Base-by-base conservation (phyloP, 2,113 vertebrate genomes). In the Centropus bengalensis region DNA sequence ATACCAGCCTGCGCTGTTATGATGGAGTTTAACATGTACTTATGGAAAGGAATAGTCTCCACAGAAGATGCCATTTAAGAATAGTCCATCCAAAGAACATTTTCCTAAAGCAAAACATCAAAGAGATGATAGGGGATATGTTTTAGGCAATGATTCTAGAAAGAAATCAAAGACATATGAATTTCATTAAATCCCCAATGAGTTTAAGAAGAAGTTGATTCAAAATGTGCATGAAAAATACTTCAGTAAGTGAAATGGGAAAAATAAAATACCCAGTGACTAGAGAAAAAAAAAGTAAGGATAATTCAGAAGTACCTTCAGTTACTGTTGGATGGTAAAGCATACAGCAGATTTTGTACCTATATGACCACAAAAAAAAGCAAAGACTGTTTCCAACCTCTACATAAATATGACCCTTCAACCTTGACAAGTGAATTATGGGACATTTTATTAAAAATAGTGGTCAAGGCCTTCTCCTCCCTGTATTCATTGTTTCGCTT, bases 71-170 rank as follows among this genome's bases (percentile, higher is more conserved):
- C 75, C 83, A 86, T 86, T 91, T 94, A 96, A 95, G 90, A 93
- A 74, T 3, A 95, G 83, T 60, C 91, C 92, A 94, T 89, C 94
- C 94, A 90, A 77, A 81, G 82, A 94, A 91, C 32, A 89, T 84
- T 95, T 36, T 91, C 81, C 86, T 95, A 84, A 94, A 96, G 95
- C 71, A 79, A 84, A 94, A 92, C 94, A 94, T 96, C 96, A 97
- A 96, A 96, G 90, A 82, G 28, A 77, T 56, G 62, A 33, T 92
- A 91, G 44, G 70, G 94, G 94, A 88, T 76, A 70, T 28, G 17
- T 84, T 96, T 96, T 79, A 76, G 71, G 66, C 19, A 27, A 12
- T 4, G 33, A 45, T 92, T 96, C 86, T 95, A 84, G 88, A 82
- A 95, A 73, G 87, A 96, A 96, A 96, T 95, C 82, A 95, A 92